phyloP scores from a whole-genome alignment of 2,888 invertebrate genomes.

The Aphodius sticticus region DNA sequence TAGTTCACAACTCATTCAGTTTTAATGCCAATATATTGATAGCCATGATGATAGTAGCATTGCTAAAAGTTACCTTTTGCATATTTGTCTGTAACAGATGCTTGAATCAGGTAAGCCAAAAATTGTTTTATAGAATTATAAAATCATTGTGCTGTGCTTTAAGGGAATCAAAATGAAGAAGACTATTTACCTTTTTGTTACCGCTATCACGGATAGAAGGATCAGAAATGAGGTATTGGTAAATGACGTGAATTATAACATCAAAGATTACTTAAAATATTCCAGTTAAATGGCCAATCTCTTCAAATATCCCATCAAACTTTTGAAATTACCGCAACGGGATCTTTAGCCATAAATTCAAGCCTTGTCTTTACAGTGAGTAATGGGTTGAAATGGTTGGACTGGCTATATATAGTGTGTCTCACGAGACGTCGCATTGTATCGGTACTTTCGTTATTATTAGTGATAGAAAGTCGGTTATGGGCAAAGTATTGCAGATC shows the following conservation, averaged over 20 bases:
- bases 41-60: neutral
- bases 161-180: neutral
- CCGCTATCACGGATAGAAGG: neutral
- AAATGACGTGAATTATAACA: no score
- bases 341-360: neutral
- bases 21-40: neutral
- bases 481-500: no score
- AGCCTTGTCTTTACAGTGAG: neutral
- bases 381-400: neutral
- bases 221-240: neutral
- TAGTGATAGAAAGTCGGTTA: no score
- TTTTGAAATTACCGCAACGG: neutral
- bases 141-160: no score
- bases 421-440: no score
- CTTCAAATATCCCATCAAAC: slow-evolving; percentile 11
- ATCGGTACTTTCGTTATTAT: no score
- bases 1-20: neutral
- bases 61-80: neutral
- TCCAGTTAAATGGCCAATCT: neutral
- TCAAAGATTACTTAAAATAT: neutral
- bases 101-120: neutral
- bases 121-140: no score
- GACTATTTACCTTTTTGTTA: neutral
- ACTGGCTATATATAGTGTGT: no score
- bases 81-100: neutral